These are phyloP conservation scores for Grammomys surdaster DNA, from an alignment of 2,113 vertebrate genomes.

Conservation along the genomic window DNA sequence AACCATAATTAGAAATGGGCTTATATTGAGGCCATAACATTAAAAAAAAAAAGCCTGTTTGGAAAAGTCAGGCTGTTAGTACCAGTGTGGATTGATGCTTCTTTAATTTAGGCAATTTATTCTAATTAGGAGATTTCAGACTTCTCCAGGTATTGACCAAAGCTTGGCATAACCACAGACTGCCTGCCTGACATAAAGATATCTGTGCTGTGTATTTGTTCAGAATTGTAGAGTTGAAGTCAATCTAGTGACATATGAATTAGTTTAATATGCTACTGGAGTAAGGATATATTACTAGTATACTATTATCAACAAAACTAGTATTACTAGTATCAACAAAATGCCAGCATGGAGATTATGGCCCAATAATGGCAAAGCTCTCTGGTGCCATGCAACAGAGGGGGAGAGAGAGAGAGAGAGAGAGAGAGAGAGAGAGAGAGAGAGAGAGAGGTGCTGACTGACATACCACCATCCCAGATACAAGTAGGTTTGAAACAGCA, in stretches of 20 bases:
- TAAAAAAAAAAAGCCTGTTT: background rate
- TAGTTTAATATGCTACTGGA: background rate
- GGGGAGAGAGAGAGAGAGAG: no score
- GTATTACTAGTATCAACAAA: background rate
- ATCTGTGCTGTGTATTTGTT: background rate
- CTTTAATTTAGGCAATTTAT: background rate
- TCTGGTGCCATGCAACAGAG: constrained; percentile 50
- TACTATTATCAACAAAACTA: background rate
- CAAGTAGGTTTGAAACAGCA: constrained; percentile 26
- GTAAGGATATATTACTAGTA: background rate
- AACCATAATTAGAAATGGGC: constrained; percentile 13
- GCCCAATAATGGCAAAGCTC: constrained; percentile 33
- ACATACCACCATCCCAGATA: background rate
- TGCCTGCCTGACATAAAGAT: constrained; percentile 2
- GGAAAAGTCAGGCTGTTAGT: background rate
- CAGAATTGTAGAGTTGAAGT: background rate
- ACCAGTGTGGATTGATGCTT: background rate
- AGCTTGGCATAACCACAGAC: background rate
- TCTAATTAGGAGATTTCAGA: constrained; percentile 23
- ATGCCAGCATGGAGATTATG: background rate
- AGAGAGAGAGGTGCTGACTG: background rate
- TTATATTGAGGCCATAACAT: background rate
- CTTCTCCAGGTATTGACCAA: background rate
- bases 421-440: no score
- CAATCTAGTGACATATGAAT: background rate